phyloP scores from a whole-genome alignment of 2,888 invertebrate species.

The Frankliniella fusca region DNA sequence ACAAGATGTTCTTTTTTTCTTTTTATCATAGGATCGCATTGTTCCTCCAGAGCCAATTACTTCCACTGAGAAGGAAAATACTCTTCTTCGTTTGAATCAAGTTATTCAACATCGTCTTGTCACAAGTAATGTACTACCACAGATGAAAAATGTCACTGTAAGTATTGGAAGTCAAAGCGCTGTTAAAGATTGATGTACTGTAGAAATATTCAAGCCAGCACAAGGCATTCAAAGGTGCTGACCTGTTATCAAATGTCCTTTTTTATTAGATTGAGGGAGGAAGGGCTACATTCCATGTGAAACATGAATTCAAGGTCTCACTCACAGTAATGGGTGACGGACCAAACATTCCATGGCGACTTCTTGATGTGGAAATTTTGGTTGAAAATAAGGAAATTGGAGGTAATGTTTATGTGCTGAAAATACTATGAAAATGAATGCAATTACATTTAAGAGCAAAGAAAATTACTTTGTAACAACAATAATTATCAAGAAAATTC shows the following conservation, averaged over 20 bases:
- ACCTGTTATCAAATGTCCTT: slow-evolving; percentile 30
- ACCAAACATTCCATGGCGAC: slow-evolving; percentile 86
- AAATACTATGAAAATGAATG: too few relatives aligned
- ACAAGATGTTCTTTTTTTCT: not conserved
- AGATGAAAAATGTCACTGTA: slow-evolving; percentile 84
- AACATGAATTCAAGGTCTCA: slow-evolving; percentile 93
- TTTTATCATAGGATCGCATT: slow-evolving; percentile 67
- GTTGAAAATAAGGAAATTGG: slow-evolving; percentile 97
- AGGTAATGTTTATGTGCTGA: slow-evolving; percentile 50
- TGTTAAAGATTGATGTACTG: not conserved
- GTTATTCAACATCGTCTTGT: slow-evolving; percentile 93
- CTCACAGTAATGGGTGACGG: slow-evolving; percentile 97
- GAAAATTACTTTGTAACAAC: not conserved
- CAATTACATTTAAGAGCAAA: not conserved
- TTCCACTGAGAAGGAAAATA: slow-evolving; percentile 74
- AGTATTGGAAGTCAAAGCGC: slow-evolving; percentile 31
- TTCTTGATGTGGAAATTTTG: slow-evolving; percentile 89
- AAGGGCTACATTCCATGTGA: slow-evolving; percentile 87
- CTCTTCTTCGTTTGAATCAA: slow-evolving; percentile 82
- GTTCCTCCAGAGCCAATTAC: slow-evolving; percentile 93
- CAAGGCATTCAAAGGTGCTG: not conserved
- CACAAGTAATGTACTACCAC: slow-evolving; percentile 82
- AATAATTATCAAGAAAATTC: too few relatives aligned
- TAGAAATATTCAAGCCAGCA: not conserved
- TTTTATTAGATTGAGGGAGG: slow-evolving; percentile 75